These are phyloP conservation scores for Pseudochromis fuscus DNA, from an alignment of 2,797 vertebrate genomes.

Conservation along the genomic window DNA sequence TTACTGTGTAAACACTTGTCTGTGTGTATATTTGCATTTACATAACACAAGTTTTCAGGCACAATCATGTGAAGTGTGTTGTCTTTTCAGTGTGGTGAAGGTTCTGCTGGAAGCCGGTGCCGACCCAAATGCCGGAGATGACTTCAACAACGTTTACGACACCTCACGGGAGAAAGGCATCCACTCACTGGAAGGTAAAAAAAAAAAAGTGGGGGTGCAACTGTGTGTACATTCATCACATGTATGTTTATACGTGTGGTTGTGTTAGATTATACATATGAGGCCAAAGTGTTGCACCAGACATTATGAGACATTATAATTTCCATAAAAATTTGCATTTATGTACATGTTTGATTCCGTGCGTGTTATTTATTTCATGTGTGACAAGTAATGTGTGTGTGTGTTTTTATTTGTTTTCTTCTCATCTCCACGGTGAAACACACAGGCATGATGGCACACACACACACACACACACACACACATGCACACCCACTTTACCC, in stretches of 20 bases:
- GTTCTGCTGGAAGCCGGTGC: conserved; percentile 90
- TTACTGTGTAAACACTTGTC: background rate
- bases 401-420: conserved; percentile 89
- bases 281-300: conserved; percentile 63
- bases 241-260: conserved; percentile 8
- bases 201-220: conserved; percentile 16
- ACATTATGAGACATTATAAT: conserved; percentile 69
- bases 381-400: conserved; percentile 66
- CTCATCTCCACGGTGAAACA: conserved; percentile 65
- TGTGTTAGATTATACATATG: conserved; percentile 68
- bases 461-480: conserved; percentile 34
- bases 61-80: conserved; percentile 4
- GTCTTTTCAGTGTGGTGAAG: conserved; percentile 87
- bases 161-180: conserved; percentile 91
- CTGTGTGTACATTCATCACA: conserved; percentile 4
- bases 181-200: conserved; percentile 95
- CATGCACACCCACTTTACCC: conserved; percentile 43
- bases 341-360: conserved; percentile 86
- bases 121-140: conserved; percentile 92
- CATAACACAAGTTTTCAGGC: background rate
- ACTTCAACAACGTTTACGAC: conserved; percentile 95
- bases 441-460: background rate
- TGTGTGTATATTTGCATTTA: conserved; percentile 11
- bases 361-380: conserved; percentile 84
- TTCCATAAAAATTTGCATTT: conserved; percentile 91